Evolutionary conservation across 2,888 invertebrate genomes (phyloP), one percentile per base, ranked within the genome.

Genomic region (Zootermopsis nevadensis): DNA sequence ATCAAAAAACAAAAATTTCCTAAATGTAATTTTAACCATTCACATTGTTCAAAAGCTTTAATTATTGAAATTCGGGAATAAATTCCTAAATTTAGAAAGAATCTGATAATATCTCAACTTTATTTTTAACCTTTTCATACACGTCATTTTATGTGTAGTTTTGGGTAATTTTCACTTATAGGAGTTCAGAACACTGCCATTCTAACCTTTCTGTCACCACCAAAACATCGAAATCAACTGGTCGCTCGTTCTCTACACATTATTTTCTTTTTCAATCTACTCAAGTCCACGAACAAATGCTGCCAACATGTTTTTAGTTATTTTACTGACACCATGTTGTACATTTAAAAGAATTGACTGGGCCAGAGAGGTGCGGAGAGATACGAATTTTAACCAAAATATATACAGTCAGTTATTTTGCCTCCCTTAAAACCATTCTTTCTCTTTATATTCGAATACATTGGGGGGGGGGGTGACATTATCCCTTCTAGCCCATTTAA

Each of bases 401-500:
- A 33, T 79, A 66, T 35, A 79, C 33, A 60, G 35, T 79, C 66
- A n/a, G 60, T 27, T 60, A 77, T 79, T 79, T 79, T 35, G 66
- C 30, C 77, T 7, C 79, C 79, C 77, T 55, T 35, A 27, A 35
- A 53, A n/a, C 24, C 22, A 53, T 53, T 77, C 79, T 55, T 66
- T 60, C 48, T 60, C 66, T 79, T 79, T 79, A 79, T 79, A 66
- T 79, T 33, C 79, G 79, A 66, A 31, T 66, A 38, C 79, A 38
- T 79, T 35, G 79, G 79, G 53, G 60, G 27, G n/a, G 79, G 79
- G 53, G 60, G 27, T 79, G 79, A 79, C 79, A 79, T 80, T 74
- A 80, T 67, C 66, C 35, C 81, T 81, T 83, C 83, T 81, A 81
- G 81, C 81, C 81, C 81, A 83, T 83, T 81, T 81, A 76, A 77